Base-by-base conservation (phyloP, 2,113 vertebrate species). In the Fulica atra region DNA sequence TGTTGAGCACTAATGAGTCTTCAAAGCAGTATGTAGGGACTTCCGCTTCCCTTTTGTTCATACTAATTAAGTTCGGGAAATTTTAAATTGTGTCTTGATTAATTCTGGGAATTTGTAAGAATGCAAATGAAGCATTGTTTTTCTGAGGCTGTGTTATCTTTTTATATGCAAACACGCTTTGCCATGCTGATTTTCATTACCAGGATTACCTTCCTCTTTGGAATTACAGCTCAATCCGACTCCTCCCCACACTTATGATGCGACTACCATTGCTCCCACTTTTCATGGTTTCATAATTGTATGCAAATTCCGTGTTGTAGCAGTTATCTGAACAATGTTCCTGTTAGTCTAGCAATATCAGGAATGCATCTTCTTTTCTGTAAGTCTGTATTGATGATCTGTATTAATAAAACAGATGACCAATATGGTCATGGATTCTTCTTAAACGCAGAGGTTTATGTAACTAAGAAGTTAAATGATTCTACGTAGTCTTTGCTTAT, bases 1-100 rank as follows among this genome's bases (percentile, higher is more conserved):
- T 90, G 63, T 57, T 73, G 79, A 96, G 68, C 59, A 19, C 85
- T 94, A 93, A 93, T 80, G 82, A 88, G 63, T 38, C 82, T 94
- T 96, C 92, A 94, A 85, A 95, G 88, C 70, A 44, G 63, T 66
- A 8, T 14, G 40, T 10, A 73, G 90, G 86, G 95, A 88, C 74
- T 96, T 89, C 40, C 71, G 54, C 90, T 94, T 95, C 79, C 82
- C 86, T 96, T 93, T 94, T 90, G 81, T 86, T 93, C 88, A 65
- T 92, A 54, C 70, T 96, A 93, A 97, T 96, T 92, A 90, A 93
- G 88, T 86, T 80, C 93, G 68, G 68, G 71, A 83, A 94, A 80
- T 51, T 83, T 82, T 86, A 38, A 88, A 86, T 93, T 76, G 65
- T 76, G 63, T 40, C 60, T 82, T 94, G 79, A 94, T 96, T 94